A percentile compares a stretch with the other conserved stretches of the same genome.
phyloP scores from a whole-genome alignment of 2,113 vertebrate genomes.

The Hyperoodon ampullatus region DNA sequence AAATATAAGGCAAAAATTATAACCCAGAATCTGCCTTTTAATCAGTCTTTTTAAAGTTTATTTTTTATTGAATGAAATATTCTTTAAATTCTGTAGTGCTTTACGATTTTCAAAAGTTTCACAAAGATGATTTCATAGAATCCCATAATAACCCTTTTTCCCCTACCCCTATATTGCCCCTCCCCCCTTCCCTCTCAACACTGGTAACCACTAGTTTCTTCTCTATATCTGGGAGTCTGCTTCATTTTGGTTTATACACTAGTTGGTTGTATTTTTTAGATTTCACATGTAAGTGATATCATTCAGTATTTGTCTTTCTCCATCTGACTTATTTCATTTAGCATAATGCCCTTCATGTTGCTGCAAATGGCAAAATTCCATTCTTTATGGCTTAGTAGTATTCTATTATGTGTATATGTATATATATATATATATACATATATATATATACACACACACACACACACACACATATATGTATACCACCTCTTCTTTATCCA shows the following conservation, averaged over 20 bases:
- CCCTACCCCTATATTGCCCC: accelerated
- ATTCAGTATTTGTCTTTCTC: neutral
- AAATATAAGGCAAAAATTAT: slow-evolving; percentile 26
- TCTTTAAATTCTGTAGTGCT: neutral
- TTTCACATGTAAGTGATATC: neutral
- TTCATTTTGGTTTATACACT: neutral
- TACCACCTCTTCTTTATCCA: neutral
- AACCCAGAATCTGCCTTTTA: neutral
- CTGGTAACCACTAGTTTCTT: neutral
- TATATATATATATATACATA: too few relatives aligned
- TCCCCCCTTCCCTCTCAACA: neutral
- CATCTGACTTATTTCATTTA: neutral
- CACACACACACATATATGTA: neutral
- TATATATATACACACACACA: neutral
- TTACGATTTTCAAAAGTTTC: neutral
- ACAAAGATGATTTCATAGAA: neutral
- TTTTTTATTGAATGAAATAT: neutral
- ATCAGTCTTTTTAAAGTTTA: neutral
- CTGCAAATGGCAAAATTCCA: neutral
- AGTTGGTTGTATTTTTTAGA: neutral
- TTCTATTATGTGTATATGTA: neutral
- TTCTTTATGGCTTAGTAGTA: neutral
- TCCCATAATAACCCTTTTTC: neutral
- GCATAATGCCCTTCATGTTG: neutral
- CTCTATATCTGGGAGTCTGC: neutral